Conservation (phyloP, 2,113 vertebrate species). For the Rhagologus leucostigma region DNA sequence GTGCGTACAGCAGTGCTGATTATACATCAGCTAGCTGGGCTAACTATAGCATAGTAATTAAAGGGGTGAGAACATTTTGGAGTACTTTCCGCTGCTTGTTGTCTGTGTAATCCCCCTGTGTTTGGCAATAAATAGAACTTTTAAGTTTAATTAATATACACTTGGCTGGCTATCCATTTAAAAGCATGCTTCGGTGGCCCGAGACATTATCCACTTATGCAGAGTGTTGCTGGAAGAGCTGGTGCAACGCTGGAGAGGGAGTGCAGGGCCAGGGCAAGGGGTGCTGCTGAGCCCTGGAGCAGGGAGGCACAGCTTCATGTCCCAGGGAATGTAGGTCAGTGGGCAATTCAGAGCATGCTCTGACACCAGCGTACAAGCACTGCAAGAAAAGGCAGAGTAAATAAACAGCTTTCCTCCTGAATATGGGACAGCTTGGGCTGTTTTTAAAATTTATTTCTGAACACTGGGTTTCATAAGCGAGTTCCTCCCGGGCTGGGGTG, state of each 20-base stretch:
- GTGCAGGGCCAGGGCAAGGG: not conserved
- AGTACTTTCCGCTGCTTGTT: constrained; percentile 74
- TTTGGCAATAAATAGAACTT: constrained; percentile 77
- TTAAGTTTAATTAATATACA: constrained; percentile 78
- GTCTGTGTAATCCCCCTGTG: constrained; percentile 68
- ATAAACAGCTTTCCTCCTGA: constrained; percentile 23
- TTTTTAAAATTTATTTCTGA: not conserved
- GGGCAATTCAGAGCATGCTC: constrained; percentile 1
- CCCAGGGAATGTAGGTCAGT: constrained; percentile 34
- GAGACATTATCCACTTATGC: constrained; percentile 55
- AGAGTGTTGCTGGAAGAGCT: not conserved
- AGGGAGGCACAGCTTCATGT: not conserved
- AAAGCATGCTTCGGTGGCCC: constrained; percentile 40
- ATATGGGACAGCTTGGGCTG: not conserved
- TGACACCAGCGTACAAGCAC: not conserved
- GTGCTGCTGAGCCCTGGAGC: not conserved
- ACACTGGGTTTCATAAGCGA: not conserved
- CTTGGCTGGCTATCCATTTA: constrained; percentile 71
- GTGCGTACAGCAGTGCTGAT: constrained; percentile 54
- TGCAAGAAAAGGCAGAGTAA: not conserved
- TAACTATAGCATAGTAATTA: constrained; percentile 78
- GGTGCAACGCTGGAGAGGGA: not conserved
- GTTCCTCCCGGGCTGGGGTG: not conserved
- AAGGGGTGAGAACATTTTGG: constrained; percentile 74
- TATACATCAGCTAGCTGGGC: constrained; percentile 66